Conservation (phyloP, 2,113 vertebrate species). For the Ardeotis arabs region DNA sequence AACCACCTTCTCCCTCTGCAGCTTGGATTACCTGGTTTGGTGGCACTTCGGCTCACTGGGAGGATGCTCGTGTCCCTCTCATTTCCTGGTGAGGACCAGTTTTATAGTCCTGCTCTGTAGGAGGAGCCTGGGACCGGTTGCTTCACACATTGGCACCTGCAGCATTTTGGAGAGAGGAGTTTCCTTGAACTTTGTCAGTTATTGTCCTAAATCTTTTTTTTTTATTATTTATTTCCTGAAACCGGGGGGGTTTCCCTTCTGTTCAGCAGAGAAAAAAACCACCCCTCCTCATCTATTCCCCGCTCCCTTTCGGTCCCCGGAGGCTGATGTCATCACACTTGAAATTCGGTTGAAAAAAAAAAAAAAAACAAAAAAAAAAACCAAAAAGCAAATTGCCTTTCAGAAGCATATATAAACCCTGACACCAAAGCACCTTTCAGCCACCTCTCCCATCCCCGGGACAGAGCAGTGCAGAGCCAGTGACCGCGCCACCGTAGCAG, state of each 20-base stretch:
- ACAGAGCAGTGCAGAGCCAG: background rate
- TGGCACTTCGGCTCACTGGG: constrained; percentile 45
- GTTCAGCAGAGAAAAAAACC: background rate
- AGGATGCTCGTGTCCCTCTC: constrained; percentile 61
- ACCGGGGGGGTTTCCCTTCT: background rate
- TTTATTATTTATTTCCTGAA: constrained; percentile 22
- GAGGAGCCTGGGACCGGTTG: constrained; percentile 36
- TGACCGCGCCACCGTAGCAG: background rate
- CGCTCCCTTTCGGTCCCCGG: constrained; percentile 45
- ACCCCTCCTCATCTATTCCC: constrained; percentile 22
- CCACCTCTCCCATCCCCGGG: constrained; percentile 5
- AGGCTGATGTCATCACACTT: constrained; percentile 66
- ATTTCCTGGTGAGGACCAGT: constrained; percentile 65
- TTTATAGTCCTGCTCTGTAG: constrained; percentile 59
- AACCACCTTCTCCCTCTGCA: background rate
- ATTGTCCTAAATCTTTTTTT: constrained; percentile 1
- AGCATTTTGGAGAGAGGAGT: background rate
- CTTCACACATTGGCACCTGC: constrained; percentile 58
- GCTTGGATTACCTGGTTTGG: constrained; percentile 56
- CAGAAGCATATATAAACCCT: constrained; percentile 61
- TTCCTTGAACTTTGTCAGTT: constrained; percentile 30
- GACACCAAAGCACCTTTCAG: constrained; percentile 38
- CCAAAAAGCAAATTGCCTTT: constrained; percentile 55
- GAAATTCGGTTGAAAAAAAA: constrained; percentile 25
- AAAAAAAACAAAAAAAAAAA: no score